phyloP scores from a whole-genome alignment of 2,113 vertebrate genomes.

The Oceanodroma tethys region DNA sequence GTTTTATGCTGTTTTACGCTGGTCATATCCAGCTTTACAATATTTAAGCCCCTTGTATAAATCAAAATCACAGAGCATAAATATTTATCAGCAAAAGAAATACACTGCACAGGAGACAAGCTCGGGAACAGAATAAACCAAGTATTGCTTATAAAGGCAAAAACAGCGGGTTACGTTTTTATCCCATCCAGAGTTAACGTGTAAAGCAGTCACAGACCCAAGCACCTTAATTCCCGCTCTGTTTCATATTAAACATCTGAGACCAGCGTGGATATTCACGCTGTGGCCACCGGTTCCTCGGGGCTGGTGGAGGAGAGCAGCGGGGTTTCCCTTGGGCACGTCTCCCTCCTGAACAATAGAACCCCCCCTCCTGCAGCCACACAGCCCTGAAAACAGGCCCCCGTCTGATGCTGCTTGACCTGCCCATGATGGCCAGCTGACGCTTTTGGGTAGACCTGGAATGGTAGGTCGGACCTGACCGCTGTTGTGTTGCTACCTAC shows the following conservation, averaged over 20 bases:
- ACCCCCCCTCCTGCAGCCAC: not conserved
- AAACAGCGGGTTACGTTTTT: not conserved
- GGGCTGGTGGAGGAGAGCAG: not conserved
- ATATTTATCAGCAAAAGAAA: conserved; percentile 65
- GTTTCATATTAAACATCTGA: not conserved
- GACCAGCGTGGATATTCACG: accelerated
- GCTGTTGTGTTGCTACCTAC: not conserved
- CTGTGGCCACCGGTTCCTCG: not conserved
- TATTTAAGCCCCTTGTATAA: conserved; percentile 58
- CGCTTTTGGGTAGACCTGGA: not conserved
- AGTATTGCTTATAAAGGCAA: conserved; percentile 28
- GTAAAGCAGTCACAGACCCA: not conserved
- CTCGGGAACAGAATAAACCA: not conserved
- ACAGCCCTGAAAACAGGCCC: not conserved
- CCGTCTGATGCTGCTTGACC: not conserved
- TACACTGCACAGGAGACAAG: conserved; percentile 33
- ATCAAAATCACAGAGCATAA: conserved; percentile 52
- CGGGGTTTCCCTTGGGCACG: not conserved
- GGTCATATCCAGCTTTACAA: conserved; percentile 17
- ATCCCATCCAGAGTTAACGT: not conserved
- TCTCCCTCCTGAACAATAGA: not conserved
- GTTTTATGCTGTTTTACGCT: conserved; percentile 9
- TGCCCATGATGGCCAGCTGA: accelerated
- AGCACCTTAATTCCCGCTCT: not conserved
- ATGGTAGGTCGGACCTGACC: not conserved